phyloP scores from a whole-genome alignment of 2,113 vertebrate species.

The Orycteropus afer region DNA sequence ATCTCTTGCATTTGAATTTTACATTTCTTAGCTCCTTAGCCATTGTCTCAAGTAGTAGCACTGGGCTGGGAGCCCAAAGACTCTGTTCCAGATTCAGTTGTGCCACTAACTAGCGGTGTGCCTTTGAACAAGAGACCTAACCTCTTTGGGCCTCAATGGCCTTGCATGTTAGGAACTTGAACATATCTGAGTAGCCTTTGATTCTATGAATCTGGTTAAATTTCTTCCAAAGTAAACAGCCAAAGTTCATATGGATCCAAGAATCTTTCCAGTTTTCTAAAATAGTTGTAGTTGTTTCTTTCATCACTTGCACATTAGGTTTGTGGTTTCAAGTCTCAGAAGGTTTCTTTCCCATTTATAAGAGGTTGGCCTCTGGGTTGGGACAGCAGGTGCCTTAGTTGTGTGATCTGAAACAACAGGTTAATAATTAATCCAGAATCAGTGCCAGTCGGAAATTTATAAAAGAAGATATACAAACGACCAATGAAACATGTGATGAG shows the following conservation, averaged over 20 bases:
- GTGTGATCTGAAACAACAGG: background rate
- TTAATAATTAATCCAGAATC: background rate
- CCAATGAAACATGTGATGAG: background rate
- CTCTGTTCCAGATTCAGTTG: background rate
- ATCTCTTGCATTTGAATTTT: background rate
- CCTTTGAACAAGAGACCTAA: background rate
- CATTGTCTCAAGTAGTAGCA: background rate
- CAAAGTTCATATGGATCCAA: background rate
- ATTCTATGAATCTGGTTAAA: background rate
- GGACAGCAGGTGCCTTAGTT: too few species aligned
- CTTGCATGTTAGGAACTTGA: background rate
- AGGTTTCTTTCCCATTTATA: background rate
- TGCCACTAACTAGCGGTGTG: background rate
- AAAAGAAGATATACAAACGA: too few species aligned
- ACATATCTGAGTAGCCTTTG: background rate
- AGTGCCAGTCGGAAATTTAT: background rate
- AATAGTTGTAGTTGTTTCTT: background rate
- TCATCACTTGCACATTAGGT: background rate
- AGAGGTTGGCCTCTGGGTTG: background rate
- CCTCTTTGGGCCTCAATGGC: background rate
- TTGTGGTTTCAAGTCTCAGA: background rate
- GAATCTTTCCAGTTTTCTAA: background rate
- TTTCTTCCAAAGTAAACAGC: background rate
- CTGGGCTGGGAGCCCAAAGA: background rate
- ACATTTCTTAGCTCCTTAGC: background rate